These are phyloP conservation scores for Cataglyphis livida DNA, from an alignment of 2,888 invertebrate genomes.

Conservation along the genomic window DNA sequence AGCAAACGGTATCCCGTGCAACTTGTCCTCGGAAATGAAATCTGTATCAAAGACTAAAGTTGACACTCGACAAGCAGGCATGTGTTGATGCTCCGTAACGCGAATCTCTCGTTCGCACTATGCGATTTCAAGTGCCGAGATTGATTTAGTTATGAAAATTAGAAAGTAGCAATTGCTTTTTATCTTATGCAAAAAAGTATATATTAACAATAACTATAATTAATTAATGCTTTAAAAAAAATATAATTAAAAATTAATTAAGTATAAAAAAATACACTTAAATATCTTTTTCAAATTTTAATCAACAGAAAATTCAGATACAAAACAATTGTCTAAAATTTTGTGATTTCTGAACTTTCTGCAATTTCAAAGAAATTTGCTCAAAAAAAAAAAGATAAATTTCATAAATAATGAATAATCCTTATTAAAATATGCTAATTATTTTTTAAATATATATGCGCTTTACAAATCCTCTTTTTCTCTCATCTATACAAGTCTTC, in stretches of 20 bases:
- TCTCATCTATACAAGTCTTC: neutral
- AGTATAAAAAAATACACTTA: neutral
- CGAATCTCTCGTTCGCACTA: neutral
- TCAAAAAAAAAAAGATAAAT: neutral
- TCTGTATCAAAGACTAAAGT: constrained; percentile 40
- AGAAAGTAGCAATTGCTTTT: neutral
- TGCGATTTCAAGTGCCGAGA: neutral
- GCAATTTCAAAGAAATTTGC: neutral
- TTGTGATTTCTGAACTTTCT: neutral
- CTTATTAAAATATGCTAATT: neutral
- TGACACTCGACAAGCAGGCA: constrained; percentile 35
- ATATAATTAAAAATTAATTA: neutral
- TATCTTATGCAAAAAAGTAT: neutral
- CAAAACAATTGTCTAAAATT: neutral
- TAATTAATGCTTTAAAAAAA: neutral
- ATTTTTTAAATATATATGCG: neutral
- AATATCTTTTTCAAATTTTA: neutral
- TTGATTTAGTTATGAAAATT: neutral
- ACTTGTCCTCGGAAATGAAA: constrained; percentile 48
- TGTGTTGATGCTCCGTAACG: constrained; percentile 22
- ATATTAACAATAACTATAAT: neutral
- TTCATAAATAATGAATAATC: neutral
- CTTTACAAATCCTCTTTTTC: neutral
- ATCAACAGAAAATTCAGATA: neutral
- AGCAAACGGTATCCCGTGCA: constrained; percentile 14